These are phyloP conservation scores for Mesoligia furuncula DNA, from an alignment of 2,888 invertebrate species.

Conservation along the genomic window DNA sequence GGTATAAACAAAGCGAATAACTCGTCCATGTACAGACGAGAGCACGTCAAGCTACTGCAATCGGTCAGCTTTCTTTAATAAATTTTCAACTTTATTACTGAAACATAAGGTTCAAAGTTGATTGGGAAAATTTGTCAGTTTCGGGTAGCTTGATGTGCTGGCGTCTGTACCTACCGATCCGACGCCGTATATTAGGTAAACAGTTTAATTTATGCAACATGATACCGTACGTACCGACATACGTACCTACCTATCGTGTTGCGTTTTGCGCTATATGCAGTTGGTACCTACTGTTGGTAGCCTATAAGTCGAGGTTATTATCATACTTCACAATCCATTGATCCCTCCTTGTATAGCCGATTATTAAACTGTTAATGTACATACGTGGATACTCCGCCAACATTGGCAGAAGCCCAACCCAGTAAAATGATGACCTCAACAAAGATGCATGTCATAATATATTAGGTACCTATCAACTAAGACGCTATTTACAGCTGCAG, in stretches of 20 bases:
- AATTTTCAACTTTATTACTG: too few species aligned
- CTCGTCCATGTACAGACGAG: slow-evolving; percentile 14
- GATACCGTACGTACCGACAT: slow-evolving; percentile 19
- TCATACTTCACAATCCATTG: background rate
- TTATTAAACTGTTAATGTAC: background rate
- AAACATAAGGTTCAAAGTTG: too few species aligned
- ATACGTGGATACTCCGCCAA: background rate
- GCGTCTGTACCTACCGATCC: too few species aligned
- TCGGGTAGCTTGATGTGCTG: too few species aligned
- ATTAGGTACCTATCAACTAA: background rate
- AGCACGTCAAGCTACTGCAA: too few species aligned
- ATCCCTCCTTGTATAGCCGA: background rate
- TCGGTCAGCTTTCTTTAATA: too few species aligned
- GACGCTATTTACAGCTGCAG: slow-evolving; percentile 16
- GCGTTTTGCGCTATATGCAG: background rate
- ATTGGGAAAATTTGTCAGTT: too few species aligned
- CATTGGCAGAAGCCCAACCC: slow-evolving; percentile 34
- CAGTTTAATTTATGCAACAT: slow-evolving; percentile 34
- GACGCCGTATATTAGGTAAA: background rate
- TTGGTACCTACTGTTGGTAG: too few species aligned
- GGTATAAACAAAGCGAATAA: slow-evolving; percentile 15
- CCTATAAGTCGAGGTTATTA: slow-evolving; percentile 9
- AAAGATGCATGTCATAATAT: slow-evolving; percentile 13
- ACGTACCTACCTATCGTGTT: background rate
- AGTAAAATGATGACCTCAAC: slow-evolving; percentile 35